Evolutionary conservation across 2,888 invertebrate genomes (phyloP).

Genomic region (Hydrotaea cyrtoneurina): DNA sequence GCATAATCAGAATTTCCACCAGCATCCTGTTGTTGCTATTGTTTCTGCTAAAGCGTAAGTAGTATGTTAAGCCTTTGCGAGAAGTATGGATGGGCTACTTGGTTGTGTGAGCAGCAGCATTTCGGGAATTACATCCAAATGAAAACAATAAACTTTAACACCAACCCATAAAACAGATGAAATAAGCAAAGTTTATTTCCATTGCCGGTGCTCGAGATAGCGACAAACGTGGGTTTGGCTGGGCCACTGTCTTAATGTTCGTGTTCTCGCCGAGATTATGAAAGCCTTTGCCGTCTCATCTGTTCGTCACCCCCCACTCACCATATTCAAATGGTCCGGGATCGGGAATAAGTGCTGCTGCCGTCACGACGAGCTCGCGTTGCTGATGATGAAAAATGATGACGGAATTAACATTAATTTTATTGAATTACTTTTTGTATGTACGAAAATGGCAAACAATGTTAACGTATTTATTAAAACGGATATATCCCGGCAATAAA

Average conservation of each 20-base stretch:
- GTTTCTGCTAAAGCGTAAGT: slow-evolving; percentile 9
- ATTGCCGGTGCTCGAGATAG: no score
- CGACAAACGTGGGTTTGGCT: not conserved
- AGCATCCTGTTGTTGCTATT: slow-evolving; percentile 6
- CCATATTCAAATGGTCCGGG: slow-evolving; percentile 1
- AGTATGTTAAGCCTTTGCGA: slow-evolving; percentile 34
- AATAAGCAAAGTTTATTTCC: slow-evolving; percentile 23
- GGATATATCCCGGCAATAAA: slow-evolving; percentile 11
- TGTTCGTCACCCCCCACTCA: not conserved
- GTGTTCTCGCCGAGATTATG: slow-evolving; percentile 9
- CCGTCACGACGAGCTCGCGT: not conserved
- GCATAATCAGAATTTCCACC: not conserved
- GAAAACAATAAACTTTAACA: slow-evolving; percentile 47
- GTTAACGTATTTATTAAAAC: slow-evolving; percentile 13
- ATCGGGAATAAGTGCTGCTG: not conserved
- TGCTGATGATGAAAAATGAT: slow-evolving; percentile 38
- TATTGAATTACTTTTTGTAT: slow-evolving; percentile 35
- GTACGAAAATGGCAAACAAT: not conserved
- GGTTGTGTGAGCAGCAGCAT: slow-evolving; percentile 8
- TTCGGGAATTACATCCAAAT: slow-evolving; percentile 27
- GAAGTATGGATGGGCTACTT: slow-evolving; percentile 1
- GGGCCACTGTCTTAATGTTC: slow-evolving; percentile 3
- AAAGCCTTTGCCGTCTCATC: not conserved
- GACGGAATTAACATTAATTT: slow-evolving; percentile 46
- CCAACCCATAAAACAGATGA: slow-evolving; percentile 32